A percentile compares a stretch with the other conserved stretches of the same genome.
These are phyloP conservation scores for Ciona savignyi DNA, from an alignment of 23 tunicate genomes.

Conservation along the genomic window DNA sequence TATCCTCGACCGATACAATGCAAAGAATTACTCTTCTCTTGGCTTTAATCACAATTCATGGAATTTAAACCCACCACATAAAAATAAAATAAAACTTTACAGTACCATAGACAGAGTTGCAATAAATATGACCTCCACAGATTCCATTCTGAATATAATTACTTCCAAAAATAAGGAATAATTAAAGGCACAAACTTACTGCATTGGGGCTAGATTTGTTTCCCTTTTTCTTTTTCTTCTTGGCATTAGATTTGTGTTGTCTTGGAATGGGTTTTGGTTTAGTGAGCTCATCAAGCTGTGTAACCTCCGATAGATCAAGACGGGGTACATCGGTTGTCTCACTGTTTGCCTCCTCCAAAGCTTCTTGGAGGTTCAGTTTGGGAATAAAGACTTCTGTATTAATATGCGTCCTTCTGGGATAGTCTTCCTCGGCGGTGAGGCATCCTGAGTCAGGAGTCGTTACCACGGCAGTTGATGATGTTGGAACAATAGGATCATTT, in stretches of 20 bases:
- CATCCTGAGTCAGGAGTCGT: constrained; percentile 91
- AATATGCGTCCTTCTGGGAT: neutral
- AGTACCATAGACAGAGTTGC: too few species aligned
- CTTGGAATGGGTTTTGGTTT: constrained; percentile 23
- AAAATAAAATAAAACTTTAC: too few species aligned
- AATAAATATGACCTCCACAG: too few species aligned
- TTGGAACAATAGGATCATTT: neutral
- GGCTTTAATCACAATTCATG: too few species aligned
- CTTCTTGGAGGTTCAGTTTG: constrained; percentile 45
- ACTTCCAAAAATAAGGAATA: too few species aligned
- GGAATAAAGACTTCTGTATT: constrained; percentile 29
- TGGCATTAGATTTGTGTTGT: constrained; percentile 2
- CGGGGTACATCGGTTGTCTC: constrained; percentile 28
- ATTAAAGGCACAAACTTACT: too few species aligned
- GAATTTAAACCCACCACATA: too few species aligned
- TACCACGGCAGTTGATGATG: constrained; percentile 36
- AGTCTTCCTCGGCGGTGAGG: constrained; percentile 43
- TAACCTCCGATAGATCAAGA: constrained; percentile 53
- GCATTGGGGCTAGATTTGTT: constrained; percentile 11
- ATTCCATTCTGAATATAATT: too few species aligned
- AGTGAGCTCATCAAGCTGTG: constrained; percentile 27
- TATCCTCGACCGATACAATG: too few species aligned
- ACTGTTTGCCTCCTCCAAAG: constrained; percentile 34
- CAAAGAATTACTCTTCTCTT: too few species aligned
- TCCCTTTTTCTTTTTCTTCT: constrained; percentile 15